Base-by-base conservation (phyloP, 2,113 vertebrate species). In the Pantherophis guttatus region DNA sequence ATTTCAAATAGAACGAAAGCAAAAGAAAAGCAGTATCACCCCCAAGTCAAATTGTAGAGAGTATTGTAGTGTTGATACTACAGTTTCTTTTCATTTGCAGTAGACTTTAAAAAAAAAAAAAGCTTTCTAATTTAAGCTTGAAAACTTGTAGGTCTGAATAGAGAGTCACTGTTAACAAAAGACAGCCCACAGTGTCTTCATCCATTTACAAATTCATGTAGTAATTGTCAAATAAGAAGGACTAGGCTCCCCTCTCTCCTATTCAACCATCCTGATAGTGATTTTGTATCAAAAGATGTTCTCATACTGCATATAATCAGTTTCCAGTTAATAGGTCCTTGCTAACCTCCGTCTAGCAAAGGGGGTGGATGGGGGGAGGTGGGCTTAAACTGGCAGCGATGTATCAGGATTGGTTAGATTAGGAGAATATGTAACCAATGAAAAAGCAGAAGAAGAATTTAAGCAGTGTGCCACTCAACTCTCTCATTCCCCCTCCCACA, bases 251-350 rank as follows among this genome's bases (percentile, higher is more conserved):
- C 29, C 98, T 97, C 97, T 97, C 97, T 97, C 97, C 97, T 97
- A 96, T 96, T 98, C 96, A 97, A 94, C 75, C 94, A 96, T 95
- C 97, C 96, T 97, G 98, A 98, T 98, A 98, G 98, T 97, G 98
- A 98, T 98, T 96, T 98, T 98, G 98, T 98, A 98, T 97, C 97
- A 65, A 96, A 97, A 98, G 96, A 96, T 98, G 96, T 97, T 97
- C 97, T 97, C 97, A 97, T 97, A 95, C 96, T 96, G 98, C 97
- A 97, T 97, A 97, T 97, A 97, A 95, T 95, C 95, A 96, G 96
- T 94, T 96, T 96, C 94, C 92, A 96, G 95, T 95, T 90, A 95
- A 97, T 94, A 96, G 97, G 96, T 97, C 94, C 93, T 95, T 48
- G 94, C 94, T 94, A 96, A 96, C 92, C 94, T 94, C 96, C 94